A percentile compares a stretch with the other conserved stretches of the same genome.
These are phyloP conservation scores for Oreochromis tanganicae DNA, from an alignment of 2,113 vertebrate genomes.

Conservation along the genomic window DNA sequence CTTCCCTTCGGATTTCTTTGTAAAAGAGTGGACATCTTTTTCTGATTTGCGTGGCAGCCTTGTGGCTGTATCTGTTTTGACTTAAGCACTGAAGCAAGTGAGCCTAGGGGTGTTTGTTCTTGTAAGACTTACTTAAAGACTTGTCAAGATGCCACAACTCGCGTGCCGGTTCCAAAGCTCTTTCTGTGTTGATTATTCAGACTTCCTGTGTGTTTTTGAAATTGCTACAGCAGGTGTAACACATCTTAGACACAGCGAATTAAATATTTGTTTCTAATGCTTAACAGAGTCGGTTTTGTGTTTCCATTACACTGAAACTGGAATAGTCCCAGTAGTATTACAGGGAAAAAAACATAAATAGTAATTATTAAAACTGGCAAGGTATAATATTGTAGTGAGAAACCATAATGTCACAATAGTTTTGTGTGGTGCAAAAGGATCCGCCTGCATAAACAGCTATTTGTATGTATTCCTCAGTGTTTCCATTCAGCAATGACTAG, in stretches of 20 bases:
- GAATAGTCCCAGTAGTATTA: neutral
- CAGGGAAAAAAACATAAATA: neutral
- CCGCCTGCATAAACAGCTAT: slow-evolving; percentile 43
- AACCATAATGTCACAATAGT: slow-evolving; percentile 10
- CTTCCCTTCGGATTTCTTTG: neutral
- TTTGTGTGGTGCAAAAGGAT: slow-evolving; percentile 39
- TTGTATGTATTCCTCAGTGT: slow-evolving; percentile 46
- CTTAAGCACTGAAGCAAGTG: slow-evolving; percentile 68
- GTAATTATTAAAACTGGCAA: neutral
- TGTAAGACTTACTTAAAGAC: slow-evolving; percentile 77
- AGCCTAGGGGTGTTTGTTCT: slow-evolving; percentile 77
- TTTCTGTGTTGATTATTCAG: slow-evolving; percentile 72
- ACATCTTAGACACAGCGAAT: slow-evolving; percentile 34
- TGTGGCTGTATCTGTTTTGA: slow-evolving; percentile 56
- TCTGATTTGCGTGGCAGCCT: slow-evolving; percentile 14
- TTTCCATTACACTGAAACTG: slow-evolving; percentile 3
- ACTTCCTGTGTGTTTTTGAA: slow-evolving; percentile 77
- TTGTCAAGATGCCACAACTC: slow-evolving; percentile 75
- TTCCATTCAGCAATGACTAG: slow-evolving; percentile 51
- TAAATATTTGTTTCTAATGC: slow-evolving; percentile 61
- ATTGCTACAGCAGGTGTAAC: slow-evolving; percentile 75
- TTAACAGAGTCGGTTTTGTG: slow-evolving; percentile 30
- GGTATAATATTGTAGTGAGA: neutral
- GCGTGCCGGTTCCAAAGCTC: slow-evolving; percentile 63
- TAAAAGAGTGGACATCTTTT: slow-evolving; percentile 3